These are phyloP conservation scores for Aleiodes leptofemur DNA, from an alignment of 2,888 invertebrate genomes.

Conservation along the genomic window DNA sequence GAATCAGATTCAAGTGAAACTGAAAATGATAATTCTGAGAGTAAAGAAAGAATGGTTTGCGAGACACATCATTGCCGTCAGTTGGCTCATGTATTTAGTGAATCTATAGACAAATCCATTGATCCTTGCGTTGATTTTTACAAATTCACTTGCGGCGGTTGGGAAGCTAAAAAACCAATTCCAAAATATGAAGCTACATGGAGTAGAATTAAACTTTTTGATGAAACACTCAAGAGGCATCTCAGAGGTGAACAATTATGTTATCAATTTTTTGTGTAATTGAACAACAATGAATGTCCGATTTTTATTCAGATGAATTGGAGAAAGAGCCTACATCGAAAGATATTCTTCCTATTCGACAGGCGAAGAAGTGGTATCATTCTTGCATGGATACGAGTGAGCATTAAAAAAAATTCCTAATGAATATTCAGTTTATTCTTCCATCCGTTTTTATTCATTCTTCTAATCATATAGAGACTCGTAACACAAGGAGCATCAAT, in stretches of 20 bases:
- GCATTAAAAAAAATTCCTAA: background rate
- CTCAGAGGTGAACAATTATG: conserved; percentile 14
- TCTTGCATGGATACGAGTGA: conserved; percentile 51
- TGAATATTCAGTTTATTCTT: conserved; percentile 45
- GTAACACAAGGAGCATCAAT: conserved; percentile 52
- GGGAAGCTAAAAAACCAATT: conserved; percentile 48
- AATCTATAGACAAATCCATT: background rate
- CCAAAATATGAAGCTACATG: conserved; percentile 53
- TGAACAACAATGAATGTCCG: background rate
- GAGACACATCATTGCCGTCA: no score
- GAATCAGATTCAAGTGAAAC: no score
- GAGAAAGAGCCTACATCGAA: conserved; percentile 35
- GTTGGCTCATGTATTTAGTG: no score
- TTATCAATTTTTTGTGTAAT: no score
- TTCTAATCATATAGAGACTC: background rate
- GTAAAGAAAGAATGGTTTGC: no score
- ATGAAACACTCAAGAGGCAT: conserved; percentile 30
- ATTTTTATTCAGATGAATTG: conserved; percentile 52
- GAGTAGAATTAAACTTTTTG: conserved; percentile 50
- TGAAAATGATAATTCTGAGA: no score
- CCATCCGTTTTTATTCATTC: no score
- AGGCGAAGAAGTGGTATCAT: conserved; percentile 59
- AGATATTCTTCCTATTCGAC: conserved; percentile 57
- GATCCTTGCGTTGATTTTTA: conserved; percentile 53
- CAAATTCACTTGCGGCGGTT: conserved; percentile 60